A percentile compares a stretch with the other conserved stretches of the same genome.
These are phyloP conservation scores for Sebastes trivittatus DNA, from an alignment of 2,797 vertebrate genomes.

Conservation along the genomic window DNA sequence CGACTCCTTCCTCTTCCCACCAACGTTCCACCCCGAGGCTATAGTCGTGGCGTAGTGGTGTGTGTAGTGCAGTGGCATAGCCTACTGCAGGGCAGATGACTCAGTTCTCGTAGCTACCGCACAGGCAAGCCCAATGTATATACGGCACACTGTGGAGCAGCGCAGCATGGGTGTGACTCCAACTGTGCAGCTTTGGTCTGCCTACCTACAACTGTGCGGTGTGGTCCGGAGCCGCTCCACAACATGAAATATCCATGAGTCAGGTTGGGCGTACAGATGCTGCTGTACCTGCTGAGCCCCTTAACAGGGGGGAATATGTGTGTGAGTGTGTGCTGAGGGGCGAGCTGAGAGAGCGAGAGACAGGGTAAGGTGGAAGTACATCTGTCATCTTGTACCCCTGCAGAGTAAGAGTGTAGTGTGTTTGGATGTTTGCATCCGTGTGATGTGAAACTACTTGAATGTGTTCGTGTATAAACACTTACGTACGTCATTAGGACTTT, in stretches of 20 bases:
- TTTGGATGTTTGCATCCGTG: slow-evolving; percentile 4
- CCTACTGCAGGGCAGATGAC: slow-evolving; percentile 45
- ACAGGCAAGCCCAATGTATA: slow-evolving; percentile 18
- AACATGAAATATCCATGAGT: slow-evolving; percentile 79
- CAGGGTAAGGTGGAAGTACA: slow-evolving; percentile 34
- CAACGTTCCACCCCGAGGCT: slow-evolving; percentile 27
- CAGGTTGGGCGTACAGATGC: slow-evolving; percentile 72
- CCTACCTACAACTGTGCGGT: slow-evolving; percentile 47
- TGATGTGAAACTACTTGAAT: neutral
- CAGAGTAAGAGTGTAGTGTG: slow-evolving; percentile 24
- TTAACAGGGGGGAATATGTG: slow-evolving; percentile 35
- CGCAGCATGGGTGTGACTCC: slow-evolving; percentile 54
- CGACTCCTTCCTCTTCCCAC: slow-evolving; percentile 24
- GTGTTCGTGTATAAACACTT: neutral
- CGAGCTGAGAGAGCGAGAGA: neutral
- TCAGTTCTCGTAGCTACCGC: slow-evolving; percentile 22
- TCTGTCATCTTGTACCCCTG: slow-evolving; percentile 58
- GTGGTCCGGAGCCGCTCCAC: slow-evolving; percentile 45
- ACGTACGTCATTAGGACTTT: slow-evolving; percentile 28
- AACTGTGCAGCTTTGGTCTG: slow-evolving; percentile 56
- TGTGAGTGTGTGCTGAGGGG: slow-evolving; percentile 1
- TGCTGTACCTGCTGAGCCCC: slow-evolving; percentile 67
- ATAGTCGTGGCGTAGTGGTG: slow-evolving; percentile 10
- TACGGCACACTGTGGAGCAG: slow-evolving; percentile 13
- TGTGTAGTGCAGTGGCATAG: slow-evolving; percentile 1